These are phyloP conservation scores for Otocyon megalotis DNA, from an alignment of 2,113 vertebrate species.

Conservation along the genomic window DNA sequence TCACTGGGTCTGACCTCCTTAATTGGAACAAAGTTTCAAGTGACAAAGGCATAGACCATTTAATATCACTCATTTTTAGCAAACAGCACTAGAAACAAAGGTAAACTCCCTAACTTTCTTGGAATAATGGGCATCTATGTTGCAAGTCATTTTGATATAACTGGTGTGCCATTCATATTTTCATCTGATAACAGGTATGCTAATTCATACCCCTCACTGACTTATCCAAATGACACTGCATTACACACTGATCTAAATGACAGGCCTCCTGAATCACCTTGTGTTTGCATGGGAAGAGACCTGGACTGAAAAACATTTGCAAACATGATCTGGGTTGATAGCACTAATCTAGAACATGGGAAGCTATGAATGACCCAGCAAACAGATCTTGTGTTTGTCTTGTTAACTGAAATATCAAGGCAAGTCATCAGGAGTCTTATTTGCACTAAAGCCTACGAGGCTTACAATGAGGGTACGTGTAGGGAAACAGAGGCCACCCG, in stretches of 20 bases:
- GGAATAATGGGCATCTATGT: neutral
- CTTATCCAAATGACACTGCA: neutral
- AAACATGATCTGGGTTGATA: neutral
- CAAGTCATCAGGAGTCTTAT: neutral
- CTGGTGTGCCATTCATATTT: neutral
- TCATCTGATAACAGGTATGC: too few relatives aligned
- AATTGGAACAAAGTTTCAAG: slow-evolving; percentile 36
- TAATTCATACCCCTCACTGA: neutral
- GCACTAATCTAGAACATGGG: neutral
- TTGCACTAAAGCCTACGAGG: neutral
- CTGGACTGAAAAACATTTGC: neutral
- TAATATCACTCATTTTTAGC: neutral
- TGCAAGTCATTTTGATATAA: neutral
- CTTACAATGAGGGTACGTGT: neutral
- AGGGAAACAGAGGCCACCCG: neutral
- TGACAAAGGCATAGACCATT: neutral
- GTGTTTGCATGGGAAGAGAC: neutral
- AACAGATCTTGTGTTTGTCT: neutral
- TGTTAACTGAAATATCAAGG: neutral
- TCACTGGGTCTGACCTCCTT: neutral
- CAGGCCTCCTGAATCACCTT: neutral
- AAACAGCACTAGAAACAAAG: neutral
- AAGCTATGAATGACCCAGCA: neutral
- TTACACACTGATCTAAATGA: neutral
- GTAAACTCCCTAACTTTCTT: neutral